These are phyloP conservation scores for Trichogramma evanescens DNA, from an alignment of 2,888 invertebrate species.

Conservation along the genomic window DNA sequence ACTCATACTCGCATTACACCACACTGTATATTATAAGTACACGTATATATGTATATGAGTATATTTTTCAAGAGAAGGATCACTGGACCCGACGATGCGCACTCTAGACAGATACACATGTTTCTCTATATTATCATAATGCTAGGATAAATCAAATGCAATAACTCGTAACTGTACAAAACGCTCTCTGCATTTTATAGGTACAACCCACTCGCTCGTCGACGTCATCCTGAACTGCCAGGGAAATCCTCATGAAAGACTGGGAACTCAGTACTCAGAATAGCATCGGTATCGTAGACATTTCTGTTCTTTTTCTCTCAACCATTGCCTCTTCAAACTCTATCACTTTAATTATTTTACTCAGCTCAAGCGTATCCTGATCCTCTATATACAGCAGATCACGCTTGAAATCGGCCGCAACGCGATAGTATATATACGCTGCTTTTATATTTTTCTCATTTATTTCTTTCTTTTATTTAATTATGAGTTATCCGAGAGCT, in stretches of 20 bases:
- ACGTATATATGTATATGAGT: too few relatives aligned
- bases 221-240: constrained; percentile 48
- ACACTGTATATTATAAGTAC: too few relatives aligned
- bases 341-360: constrained; percentile 18
- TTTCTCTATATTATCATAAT: constrained; percentile 15
- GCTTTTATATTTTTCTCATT: neutral
- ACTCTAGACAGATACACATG: too few relatives aligned
- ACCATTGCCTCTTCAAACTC: constrained; percentile 19
- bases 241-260: constrained; percentile 49
- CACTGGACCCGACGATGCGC: too few relatives aligned
- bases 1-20: too few relatives aligned
- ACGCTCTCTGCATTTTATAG: constrained; percentile 46
- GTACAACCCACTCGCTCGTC: constrained; percentile 38
- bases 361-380: constrained; percentile 4
- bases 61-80: too few relatives aligned
- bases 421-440: neutral
- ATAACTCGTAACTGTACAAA: constrained; percentile 35
- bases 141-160: constrained; percentile 20
- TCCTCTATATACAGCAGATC: neutral
- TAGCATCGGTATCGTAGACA: constrained; percentile 48
- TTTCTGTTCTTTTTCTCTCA: constrained; percentile 38
- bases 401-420: neutral
- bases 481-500: too few relatives aligned
- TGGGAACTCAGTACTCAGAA: constrained; percentile 49
- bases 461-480: too few relatives aligned